Percentiles rank a stretch among this genome's conserved stretches.
phyloP scores from a whole-genome alignment of 2,797 vertebrate species.

The Acanthornis magna region DNA sequence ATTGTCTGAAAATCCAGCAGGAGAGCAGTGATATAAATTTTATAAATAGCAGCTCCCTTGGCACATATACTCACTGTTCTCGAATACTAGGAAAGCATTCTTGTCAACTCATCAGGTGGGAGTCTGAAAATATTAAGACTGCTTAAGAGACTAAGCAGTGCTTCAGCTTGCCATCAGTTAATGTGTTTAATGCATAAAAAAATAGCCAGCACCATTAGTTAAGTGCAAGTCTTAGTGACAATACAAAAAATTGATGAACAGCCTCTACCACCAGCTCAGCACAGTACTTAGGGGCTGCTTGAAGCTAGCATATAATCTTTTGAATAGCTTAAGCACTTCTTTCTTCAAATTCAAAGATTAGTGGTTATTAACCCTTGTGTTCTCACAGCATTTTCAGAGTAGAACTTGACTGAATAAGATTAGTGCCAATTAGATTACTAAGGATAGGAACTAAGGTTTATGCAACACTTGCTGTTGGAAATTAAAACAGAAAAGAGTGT shows the following conservation, averaged over 20 bases:
- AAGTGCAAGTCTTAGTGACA: constrained; percentile 39
- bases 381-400: constrained; percentile 50
- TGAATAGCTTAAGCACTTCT: constrained; percentile 49
- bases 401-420: constrained; percentile 55
- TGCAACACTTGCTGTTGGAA: neutral
- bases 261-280: constrained; percentile 26
- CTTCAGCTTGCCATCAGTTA: constrained; percentile 12
- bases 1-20: neutral
- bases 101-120: neutral
- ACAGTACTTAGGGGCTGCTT: constrained; percentile 41
- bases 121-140: neutral
- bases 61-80: neutral
- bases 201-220: constrained; percentile 45
- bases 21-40: neutral
- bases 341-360: constrained; percentile 53
- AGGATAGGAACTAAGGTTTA: constrained; percentile 26
- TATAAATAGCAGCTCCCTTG: neutral
- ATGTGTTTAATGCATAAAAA: constrained; percentile 24
- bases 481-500: constrained; percentile 40
- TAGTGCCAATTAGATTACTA: neutral
- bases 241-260: constrained; percentile 53
- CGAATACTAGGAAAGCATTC: neutral
- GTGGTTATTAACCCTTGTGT: constrained; percentile 55
- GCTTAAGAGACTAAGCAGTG: neutral
- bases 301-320: constrained; percentile 52